phyloP scores from a whole-genome alignment of 2,888 invertebrate species.

The Heliconius hortense region DNA sequence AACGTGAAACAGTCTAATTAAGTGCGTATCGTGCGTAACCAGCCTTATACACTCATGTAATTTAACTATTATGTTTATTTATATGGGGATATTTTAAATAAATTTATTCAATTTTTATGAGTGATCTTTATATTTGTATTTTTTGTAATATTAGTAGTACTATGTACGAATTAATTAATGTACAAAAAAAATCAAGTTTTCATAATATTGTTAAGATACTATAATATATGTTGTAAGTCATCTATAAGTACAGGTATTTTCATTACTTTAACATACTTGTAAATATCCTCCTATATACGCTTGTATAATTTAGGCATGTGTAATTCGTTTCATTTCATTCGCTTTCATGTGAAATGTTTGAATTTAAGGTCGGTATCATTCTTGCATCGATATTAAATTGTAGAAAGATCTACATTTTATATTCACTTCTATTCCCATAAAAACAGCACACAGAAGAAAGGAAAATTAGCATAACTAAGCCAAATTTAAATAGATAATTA shows the following conservation, averaged over 20 bases:
- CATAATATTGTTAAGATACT: too few species aligned
- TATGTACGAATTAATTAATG: too few species aligned
- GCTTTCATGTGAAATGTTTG: neutral
- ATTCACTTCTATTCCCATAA: too few species aligned
- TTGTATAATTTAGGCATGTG: neutral
- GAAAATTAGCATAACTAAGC: too few species aligned
- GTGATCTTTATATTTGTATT: too few species aligned
- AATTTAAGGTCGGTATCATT: too few species aligned
- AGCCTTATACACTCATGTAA: conserved; percentile 47
- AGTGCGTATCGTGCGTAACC: conserved; percentile 54
- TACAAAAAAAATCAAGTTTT: too few species aligned
- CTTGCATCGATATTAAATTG: neutral
- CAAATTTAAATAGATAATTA: too few species aligned
- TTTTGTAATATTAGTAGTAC: too few species aligned
- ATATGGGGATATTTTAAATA: neutral
- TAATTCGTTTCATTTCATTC: neutral
- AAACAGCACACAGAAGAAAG: too few species aligned
- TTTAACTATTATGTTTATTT: conserved; percentile 20
- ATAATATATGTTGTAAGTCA: too few species aligned
- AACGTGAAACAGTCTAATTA: conserved; percentile 60
- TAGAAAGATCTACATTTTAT: neutral
- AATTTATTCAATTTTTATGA: neutral
- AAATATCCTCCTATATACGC: neutral
- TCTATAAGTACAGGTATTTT: too few species aligned
- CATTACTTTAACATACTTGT: neutral